Evolutionary conservation across 2,888 invertebrate genomes (phyloP).

Genomic region (Sinohyriopsis cumingii): DNA sequence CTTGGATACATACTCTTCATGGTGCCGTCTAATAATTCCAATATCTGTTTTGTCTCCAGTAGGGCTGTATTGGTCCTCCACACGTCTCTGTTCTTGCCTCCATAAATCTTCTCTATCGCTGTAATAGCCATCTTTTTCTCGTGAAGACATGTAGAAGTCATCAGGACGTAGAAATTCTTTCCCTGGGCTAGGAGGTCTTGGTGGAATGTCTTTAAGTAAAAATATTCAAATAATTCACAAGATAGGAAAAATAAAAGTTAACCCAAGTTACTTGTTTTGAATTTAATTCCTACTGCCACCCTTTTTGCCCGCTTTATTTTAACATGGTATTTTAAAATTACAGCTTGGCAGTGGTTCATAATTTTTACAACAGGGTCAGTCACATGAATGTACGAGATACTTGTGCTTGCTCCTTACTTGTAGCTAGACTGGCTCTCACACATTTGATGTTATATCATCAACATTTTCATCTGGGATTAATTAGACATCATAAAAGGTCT

Average conservation of each 20-base stretch:
- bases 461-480: too few species aligned
- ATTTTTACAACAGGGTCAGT: too few species aligned
- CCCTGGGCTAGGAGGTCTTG: conserved; percentile 41
- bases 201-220: conserved; percentile 24
- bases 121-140: conserved; percentile 48
- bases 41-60: conserved; percentile 26
- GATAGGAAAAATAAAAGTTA: background rate
- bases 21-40: conserved; percentile 33
- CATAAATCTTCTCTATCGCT: conserved; percentile 49
- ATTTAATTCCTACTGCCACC: background rate
- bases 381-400: too few species aligned
- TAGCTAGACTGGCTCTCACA: too few species aligned
- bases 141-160: conserved; percentile 29
- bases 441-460: too few species aligned
- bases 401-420: too few species aligned
- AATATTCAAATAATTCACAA: background rate
- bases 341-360: too few species aligned
- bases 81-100: conserved; percentile 16
- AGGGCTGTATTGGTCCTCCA: conserved; percentile 17
- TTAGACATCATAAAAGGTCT: too few species aligned
- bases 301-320: too few species aligned
- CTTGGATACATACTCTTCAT: conserved; percentile 45
- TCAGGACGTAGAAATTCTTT: conserved; percentile 38
- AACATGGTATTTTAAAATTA: too few species aligned
- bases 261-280: conserved; percentile 1